A percentile compares a stretch with the other conserved stretches of the same genome.
phyloP scores from a whole-genome alignment of 2,113 vertebrate genomes.

The Apteryx mantelli region DNA sequence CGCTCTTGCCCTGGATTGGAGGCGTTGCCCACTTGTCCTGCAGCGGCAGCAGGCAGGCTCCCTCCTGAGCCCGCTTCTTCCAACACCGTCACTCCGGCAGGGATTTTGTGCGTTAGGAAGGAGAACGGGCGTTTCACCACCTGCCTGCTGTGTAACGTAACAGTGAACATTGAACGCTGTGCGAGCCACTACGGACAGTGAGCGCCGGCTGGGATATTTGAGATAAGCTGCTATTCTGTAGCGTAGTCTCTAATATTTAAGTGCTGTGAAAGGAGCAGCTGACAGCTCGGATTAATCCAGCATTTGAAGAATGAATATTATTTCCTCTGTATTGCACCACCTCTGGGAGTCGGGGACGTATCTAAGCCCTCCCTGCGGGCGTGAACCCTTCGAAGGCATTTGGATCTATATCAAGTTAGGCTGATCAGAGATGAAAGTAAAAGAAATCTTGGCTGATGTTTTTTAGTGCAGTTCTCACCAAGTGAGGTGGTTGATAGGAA shows the following conservation, averaged over 20 bases:
- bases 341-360: neutral
- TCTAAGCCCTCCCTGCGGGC: fast-evolving
- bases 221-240: neutral
- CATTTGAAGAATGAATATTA: neutral
- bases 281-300: neutral
- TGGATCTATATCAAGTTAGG: neutral
- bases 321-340: neutral
- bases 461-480: neutral
- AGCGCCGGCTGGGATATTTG: fast-evolving
- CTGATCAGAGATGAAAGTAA: neutral
- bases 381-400: fast-evolving
- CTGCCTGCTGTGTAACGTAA: too few relatives aligned
- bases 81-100: too few relatives aligned
- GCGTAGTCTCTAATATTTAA: neutral
- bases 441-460: neutral
- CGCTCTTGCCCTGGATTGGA: too few relatives aligned
- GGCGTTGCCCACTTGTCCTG: too few relatives aligned
- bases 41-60: too few relatives aligned
- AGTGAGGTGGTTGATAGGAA: neutral
- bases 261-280: neutral
- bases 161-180: too few relatives aligned
- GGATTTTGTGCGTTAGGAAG: too few relatives aligned
- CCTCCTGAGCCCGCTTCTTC: too few relatives aligned
- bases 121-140: too few relatives aligned
- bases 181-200: fast-evolving